Conservation (phyloP, 1,140 invertebrate genomes). For the Steinernema khuongi region DNA sequence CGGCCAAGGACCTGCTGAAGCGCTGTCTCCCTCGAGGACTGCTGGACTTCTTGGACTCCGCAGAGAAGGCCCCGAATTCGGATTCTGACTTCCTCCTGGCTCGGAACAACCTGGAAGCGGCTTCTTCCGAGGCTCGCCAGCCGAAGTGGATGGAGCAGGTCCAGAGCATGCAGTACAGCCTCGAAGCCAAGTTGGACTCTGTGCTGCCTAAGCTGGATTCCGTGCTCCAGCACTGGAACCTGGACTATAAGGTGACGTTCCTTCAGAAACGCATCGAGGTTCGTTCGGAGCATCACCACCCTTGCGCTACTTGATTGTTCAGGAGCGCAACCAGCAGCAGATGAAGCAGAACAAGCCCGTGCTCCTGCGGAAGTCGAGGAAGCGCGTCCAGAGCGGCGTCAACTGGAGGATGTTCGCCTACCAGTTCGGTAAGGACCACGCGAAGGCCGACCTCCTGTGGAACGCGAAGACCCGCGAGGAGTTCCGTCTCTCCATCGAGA, state of each 20-base stretch:
- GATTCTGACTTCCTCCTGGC: slow-evolving; percentile 74
- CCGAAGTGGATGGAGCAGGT: slow-evolving; percentile 45
- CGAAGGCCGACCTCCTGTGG: slow-evolving; percentile 93
- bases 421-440: slow-evolving; percentile 88
- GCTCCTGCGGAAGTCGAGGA: slow-evolving; percentile 74
- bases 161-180: slow-evolving; percentile 60
- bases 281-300: too few relatives aligned
- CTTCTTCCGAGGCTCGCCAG: slow-evolving; percentile 64
- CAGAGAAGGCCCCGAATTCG: slow-evolving; percentile 74
- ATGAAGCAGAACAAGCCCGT: slow-evolving; percentile 72
- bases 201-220: slow-evolving; percentile 69
- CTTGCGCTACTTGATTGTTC: slow-evolving; percentile 60
- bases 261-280: slow-evolving; percentile 35
- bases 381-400: slow-evolving; percentile 80
- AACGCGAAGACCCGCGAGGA: slow-evolving; percentile 80
- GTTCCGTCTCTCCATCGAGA: slow-evolving; percentile 80
- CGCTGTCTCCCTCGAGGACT: slow-evolving; percentile 76
- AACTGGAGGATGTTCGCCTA: slow-evolving; percentile 79
- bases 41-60: slow-evolving; percentile 79
- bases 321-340: slow-evolving; percentile 43
- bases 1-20: slow-evolving; percentile 78
- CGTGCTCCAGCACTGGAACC: slow-evolving; percentile 83
- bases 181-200: slow-evolving; percentile 66
- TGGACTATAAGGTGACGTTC: slow-evolving; percentile 67
- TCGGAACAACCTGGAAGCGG: slow-evolving; percentile 89